phyloP scores from a whole-genome alignment of 2,113 vertebrate species.

The Fukomys damarensis region DNA sequence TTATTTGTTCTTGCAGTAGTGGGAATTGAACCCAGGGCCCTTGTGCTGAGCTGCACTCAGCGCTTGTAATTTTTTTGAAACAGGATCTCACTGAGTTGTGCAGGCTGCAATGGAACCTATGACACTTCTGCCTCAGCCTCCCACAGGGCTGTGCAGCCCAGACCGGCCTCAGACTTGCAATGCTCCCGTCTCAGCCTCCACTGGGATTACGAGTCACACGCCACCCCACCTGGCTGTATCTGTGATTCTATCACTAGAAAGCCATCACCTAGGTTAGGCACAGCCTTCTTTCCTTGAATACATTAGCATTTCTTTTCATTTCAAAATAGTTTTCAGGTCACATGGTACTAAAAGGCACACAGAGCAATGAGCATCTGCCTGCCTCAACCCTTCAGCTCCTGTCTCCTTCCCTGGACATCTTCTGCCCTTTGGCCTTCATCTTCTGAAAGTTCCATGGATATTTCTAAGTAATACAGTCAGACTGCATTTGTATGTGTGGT shows the following conservation, averaged over 20 bases:
- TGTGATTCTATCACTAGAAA: neutral
- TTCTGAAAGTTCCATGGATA: neutral
- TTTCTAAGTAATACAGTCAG: fast-evolving
- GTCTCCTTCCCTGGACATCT: neutral
- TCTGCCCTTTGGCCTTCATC: too few species aligned
- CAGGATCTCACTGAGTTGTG: neutral
- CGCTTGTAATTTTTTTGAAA: neutral
- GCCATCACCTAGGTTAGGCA: neutral
- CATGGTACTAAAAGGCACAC: neutral
- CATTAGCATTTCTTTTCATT: neutral
- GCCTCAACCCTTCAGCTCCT: too few species aligned
- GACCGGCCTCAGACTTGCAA: neutral
- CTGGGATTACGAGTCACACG: neutral
- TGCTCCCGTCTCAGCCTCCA: neutral
- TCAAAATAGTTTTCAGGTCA: neutral
- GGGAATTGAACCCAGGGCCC: neutral
- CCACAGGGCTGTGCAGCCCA: neutral
- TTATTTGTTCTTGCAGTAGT: neutral
- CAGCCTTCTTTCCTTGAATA: neutral
- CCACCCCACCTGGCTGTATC: neutral
- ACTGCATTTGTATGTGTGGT: neutral
- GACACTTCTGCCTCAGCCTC: neutral
- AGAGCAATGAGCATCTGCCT: fast-evolving
- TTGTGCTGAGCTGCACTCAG: neutral
- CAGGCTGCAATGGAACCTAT: neutral